phyloP scores from a whole-genome alignment of 2,888 invertebrate genomes.

The Chironomus tentans region DNA sequence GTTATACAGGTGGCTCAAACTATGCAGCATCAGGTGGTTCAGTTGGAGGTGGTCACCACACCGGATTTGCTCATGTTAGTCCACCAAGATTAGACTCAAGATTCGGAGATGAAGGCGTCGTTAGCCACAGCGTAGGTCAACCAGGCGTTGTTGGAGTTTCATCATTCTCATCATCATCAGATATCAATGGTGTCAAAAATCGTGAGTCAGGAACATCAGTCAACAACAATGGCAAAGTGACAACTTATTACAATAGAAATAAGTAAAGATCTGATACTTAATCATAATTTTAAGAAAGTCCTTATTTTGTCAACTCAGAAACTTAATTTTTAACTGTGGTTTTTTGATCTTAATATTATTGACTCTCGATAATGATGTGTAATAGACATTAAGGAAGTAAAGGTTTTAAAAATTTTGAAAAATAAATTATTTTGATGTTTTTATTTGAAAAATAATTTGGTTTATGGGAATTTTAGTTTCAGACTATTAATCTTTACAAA shows the following conservation, averaged over 20 bases:
- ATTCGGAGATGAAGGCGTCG: conserved; percentile 34
- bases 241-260: conserved; percentile 44
- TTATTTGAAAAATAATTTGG: too few species aligned
- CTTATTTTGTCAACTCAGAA: too few species aligned
- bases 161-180: conserved; percentile 50
- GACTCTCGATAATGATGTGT: too few species aligned
- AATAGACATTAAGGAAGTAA: too few species aligned
- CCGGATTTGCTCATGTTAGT: conserved; percentile 50
- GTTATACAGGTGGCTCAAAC: conserved; percentile 31
- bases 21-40: conserved; percentile 48
- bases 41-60: conserved; percentile 45
- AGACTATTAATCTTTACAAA: too few species aligned
- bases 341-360: too few species aligned
- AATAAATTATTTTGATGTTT: too few species aligned
- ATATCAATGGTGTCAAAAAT: conserved; percentile 51
- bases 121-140: conserved; percentile 33
- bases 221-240: conserved; percentile 65
- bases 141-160: conserved; percentile 46
- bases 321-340: too few species aligned
- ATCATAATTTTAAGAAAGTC: too few species aligned
- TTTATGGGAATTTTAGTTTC: too few species aligned
- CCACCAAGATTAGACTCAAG: conserved; percentile 49
- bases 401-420: too few species aligned
- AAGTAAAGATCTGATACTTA: conserved; percentile 32
- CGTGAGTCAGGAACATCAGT: conserved; percentile 56